These are phyloP conservation scores for Haemorhous mexicanus DNA, from an alignment of 2,113 vertebrate genomes.

Conservation along the genomic window DNA sequence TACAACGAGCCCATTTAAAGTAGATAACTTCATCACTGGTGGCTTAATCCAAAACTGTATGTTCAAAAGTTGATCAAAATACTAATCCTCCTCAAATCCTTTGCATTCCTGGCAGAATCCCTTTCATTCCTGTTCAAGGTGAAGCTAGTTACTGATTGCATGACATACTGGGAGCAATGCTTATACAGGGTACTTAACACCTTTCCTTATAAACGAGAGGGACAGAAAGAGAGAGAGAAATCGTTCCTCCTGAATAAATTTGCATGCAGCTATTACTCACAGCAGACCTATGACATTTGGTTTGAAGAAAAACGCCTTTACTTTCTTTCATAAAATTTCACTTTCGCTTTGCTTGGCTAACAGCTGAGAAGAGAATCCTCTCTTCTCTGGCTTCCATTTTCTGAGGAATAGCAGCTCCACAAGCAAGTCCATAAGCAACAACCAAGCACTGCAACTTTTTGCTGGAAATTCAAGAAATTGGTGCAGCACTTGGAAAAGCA, in stretches of 20 bases:
- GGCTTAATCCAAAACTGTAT: not conserved
- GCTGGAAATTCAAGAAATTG: not conserved
- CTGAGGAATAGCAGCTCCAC: not conserved
- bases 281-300: not conserved
- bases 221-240: not conserved
- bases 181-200: not conserved
- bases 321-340: slow-evolving; percentile 8
- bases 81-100: not conserved
- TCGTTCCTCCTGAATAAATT: not conserved
- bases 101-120: not conserved
- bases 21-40: not conserved
- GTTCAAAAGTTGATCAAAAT: not conserved
- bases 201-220: not conserved
- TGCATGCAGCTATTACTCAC: not conserved
- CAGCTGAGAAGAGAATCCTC: not conserved
- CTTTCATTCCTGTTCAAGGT: not conserved
- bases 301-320: not conserved
- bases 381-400: not conserved
- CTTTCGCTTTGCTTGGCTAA: not conserved
- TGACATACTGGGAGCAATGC: not conserved
- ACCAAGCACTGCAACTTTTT: not conserved
- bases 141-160: not conserved
- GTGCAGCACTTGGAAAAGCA: not conserved
- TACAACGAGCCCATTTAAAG: not conserved
- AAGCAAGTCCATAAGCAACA: not conserved